phyloP scores from a whole-genome alignment of 1,140 invertebrate genomes.

The Lasaia peninsularis region DNA sequence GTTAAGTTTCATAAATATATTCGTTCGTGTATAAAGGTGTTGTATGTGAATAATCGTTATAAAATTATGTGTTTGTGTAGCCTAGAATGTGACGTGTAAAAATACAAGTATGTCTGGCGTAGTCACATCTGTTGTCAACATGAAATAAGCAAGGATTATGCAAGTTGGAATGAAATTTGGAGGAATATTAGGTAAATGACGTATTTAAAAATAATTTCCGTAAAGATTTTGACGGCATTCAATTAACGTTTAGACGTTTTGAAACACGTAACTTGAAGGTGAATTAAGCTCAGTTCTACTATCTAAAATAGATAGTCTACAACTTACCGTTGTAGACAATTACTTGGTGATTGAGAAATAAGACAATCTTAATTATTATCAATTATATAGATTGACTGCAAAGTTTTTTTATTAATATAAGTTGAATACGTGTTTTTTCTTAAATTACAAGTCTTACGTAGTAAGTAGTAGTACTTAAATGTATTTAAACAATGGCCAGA shows the following conservation, averaged over 20 bases:
- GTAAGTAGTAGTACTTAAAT: too few relatives aligned
- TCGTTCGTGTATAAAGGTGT: slow-evolving; percentile 32
- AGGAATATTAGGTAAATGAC: slow-evolving; percentile 64
- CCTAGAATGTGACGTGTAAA: slow-evolving; percentile 40
- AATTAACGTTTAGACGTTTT: neutral
- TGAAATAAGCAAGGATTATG: slow-evolving; percentile 71
- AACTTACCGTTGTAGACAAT: too few relatives aligned
- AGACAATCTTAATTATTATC: too few relatives aligned
- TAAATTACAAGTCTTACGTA: too few relatives aligned
- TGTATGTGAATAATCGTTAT: slow-evolving; percentile 31
- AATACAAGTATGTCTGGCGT: slow-evolving; percentile 51
- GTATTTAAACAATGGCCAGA: too few relatives aligned
- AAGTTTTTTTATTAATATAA: too few relatives aligned
- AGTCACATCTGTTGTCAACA: slow-evolving; percentile 64
- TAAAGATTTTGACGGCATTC: neutral
- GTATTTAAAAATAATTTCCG: slow-evolving; percentile 11
- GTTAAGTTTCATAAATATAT: slow-evolving; percentile 53
- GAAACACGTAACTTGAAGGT: too few relatives aligned
- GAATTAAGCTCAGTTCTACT: too few relatives aligned
- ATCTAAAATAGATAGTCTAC: too few relatives aligned
- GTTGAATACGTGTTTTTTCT: too few relatives aligned
- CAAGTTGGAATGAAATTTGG: slow-evolving; percentile 69
- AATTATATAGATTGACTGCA: too few relatives aligned
- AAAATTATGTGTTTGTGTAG: slow-evolving; percentile 37
- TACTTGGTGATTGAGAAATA: too few relatives aligned